Conservation (phyloP, 1,140 invertebrate species). For the Leucophenga varia region DNA sequence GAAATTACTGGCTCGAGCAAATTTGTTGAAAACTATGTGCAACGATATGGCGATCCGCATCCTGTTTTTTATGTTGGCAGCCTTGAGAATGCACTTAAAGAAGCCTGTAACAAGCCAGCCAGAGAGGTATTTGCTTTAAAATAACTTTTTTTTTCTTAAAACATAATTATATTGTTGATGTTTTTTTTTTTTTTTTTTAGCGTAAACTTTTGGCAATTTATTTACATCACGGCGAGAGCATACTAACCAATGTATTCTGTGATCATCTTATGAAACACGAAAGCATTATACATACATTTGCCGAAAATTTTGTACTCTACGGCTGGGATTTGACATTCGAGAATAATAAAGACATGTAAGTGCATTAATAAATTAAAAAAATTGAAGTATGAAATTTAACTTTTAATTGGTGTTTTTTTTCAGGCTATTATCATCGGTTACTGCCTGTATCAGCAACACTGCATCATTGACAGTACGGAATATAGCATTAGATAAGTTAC, state of each 20-base stretch:
- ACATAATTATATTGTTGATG: neutral
- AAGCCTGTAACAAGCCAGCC: slow-evolving; percentile 80
- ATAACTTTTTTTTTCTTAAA: neutral
- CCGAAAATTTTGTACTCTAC: slow-evolving; percentile 87
- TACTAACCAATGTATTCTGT: slow-evolving; percentile 94
- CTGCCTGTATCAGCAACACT: slow-evolving; percentile 64
- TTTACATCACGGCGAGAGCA: slow-evolving; percentile 91
- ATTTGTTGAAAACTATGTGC: slow-evolving; percentile 82
- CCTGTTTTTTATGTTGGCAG: slow-evolving; percentile 89
- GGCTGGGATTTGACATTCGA: slow-evolving; percentile 93
- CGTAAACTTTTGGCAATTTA: slow-evolving; percentile 89
- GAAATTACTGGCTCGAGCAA: slow-evolving; percentile 83
- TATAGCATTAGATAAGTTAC: slow-evolving; percentile 82
- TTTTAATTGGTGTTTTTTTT: slow-evolving; percentile 13
- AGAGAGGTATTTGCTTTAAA: slow-evolving; percentile 68
- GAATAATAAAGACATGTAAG: slow-evolving; percentile 80
- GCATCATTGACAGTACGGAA: slow-evolving; percentile 74
- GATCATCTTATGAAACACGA: slow-evolving; percentile 89
- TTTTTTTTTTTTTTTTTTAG: slow-evolving; percentile 63
- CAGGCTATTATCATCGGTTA: slow-evolving; percentile 68
- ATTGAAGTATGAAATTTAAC: neutral
- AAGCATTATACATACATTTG: slow-evolving; percentile 82
- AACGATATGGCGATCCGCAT: slow-evolving; percentile 78
- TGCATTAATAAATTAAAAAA: slow-evolving; percentile 37
- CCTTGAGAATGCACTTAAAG: slow-evolving; percentile 84